Conservation (phyloP, 2,797 vertebrate species). For the Pseudomugil gertrudae region DNA sequence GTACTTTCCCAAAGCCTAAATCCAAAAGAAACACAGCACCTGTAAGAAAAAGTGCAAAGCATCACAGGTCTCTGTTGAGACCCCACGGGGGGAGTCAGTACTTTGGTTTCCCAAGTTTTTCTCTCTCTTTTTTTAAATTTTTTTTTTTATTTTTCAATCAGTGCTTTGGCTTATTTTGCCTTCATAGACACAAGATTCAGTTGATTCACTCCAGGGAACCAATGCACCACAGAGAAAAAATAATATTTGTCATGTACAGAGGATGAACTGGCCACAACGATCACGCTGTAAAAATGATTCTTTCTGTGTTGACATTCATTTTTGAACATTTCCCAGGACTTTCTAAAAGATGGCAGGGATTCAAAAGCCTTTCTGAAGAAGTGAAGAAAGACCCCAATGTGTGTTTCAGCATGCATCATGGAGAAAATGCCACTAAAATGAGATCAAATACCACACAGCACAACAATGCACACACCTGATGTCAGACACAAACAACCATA, state of each 20-base stretch:
- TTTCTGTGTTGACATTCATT: slow-evolving; percentile 33
- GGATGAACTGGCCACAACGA: slow-evolving; percentile 52
- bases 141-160: neutral
- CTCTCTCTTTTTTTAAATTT: neutral
- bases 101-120: slow-evolving; percentile 61
- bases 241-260: slow-evolving; percentile 26
- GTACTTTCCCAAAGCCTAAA: slow-evolving; percentile 78
- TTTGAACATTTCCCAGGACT: neutral
- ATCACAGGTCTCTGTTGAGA: neutral
- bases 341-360: slow-evolving; percentile 4
- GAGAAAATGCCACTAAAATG: slow-evolving; percentile 42
- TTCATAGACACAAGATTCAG: neutral
- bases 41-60: slow-evolving; percentile 9
- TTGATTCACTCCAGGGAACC: slow-evolving; percentile 46
- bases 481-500: slow-evolving; percentile 40
- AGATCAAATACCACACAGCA: slow-evolving; percentile 57
- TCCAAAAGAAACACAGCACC: slow-evolving; percentile 3
- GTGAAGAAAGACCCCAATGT: slow-evolving; percentile 52
- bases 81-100: slow-evolving; percentile 20
- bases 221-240: slow-evolving; percentile 40
- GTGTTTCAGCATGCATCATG: slow-evolving; percentile 70
- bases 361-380: neutral
- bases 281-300: slow-evolving; percentile 36
- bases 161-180: neutral
- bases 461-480: slow-evolving; percentile 47